These are phyloP conservation scores for Troilus luridus DNA, from an alignment of 2,888 invertebrate species.

Conservation along the genomic window DNA sequence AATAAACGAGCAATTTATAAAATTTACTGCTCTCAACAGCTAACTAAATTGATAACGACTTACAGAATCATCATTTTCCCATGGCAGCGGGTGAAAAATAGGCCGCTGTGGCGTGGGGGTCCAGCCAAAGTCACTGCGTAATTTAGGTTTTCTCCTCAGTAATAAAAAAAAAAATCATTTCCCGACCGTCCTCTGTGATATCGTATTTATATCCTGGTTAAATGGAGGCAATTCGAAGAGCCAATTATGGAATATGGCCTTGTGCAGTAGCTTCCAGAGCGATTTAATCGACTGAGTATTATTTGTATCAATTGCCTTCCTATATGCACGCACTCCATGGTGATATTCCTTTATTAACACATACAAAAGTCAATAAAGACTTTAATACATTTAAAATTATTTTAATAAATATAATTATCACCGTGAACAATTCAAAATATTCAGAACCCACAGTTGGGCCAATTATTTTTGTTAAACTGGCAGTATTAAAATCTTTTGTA, in stretches of 20 bases:
- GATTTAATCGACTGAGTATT: not conserved
- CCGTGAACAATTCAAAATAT: too few relatives aligned
- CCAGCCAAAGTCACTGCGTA: not conserved
- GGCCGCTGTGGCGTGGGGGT: not conserved
- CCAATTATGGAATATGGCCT: not conserved
- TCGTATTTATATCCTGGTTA: not conserved
- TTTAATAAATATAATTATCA: too few relatives aligned
- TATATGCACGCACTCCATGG: not conserved
- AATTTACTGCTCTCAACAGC: constrained; percentile 24
- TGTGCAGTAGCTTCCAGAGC: not conserved
- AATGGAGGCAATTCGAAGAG: not conserved
- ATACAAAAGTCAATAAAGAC: not conserved
- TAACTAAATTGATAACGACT: constrained; percentile 38
- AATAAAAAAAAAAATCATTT: not conserved
- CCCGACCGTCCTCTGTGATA: not conserved
- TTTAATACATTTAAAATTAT: not conserved
- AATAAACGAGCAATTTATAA: constrained; percentile 34
- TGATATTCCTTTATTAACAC: not conserved
- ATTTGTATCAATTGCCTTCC: not conserved
- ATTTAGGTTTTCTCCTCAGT: not conserved
- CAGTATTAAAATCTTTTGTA: too few relatives aligned
- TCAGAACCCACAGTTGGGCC: too few relatives aligned
- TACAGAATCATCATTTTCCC: not conserved
- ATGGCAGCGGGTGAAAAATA: not conserved
- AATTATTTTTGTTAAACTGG: too few relatives aligned